Evolutionary conservation across 2,113 vertebrate species (phyloP).

Genomic region (Engraulis encrasicolus): DNA sequence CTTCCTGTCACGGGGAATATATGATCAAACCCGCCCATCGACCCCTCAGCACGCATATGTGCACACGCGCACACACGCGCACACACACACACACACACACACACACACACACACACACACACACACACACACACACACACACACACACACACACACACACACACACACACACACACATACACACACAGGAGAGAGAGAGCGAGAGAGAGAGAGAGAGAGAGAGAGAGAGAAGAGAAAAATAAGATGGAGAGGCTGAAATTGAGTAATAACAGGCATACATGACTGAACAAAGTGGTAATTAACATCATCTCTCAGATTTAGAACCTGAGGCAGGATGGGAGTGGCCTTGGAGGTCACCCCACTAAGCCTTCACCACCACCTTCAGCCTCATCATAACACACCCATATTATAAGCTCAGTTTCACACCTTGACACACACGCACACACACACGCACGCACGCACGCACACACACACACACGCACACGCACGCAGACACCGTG

Average conservation of each 20-base stretch:
- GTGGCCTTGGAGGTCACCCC: not conserved
- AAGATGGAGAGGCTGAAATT: not conserved
- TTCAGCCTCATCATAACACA: not conserved
- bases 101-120: not conserved
- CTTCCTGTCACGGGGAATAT: constrained; percentile 26
- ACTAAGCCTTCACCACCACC: not conserved
- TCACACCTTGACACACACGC: not conserved
- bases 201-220: no score
- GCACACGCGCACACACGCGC: not conserved
- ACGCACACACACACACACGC: no score
- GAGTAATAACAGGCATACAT: not conserved
- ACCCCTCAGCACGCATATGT: not conserved
- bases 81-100: not conserved
- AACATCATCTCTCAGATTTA: not conserved
- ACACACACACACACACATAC: not conserved
- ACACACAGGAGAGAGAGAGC: not conserved
- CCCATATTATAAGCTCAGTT: not conserved
- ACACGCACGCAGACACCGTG: not conserved
- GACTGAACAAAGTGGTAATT: not conserved
- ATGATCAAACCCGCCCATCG: not conserved
- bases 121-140: not conserved
- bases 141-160: not conserved
- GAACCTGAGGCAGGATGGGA: not conserved
- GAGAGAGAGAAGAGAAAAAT: no score
- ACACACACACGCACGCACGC: no score